Base-by-base conservation (phyloP, 2,797 vertebrate species). In the Zalophus californianus region DNA sequence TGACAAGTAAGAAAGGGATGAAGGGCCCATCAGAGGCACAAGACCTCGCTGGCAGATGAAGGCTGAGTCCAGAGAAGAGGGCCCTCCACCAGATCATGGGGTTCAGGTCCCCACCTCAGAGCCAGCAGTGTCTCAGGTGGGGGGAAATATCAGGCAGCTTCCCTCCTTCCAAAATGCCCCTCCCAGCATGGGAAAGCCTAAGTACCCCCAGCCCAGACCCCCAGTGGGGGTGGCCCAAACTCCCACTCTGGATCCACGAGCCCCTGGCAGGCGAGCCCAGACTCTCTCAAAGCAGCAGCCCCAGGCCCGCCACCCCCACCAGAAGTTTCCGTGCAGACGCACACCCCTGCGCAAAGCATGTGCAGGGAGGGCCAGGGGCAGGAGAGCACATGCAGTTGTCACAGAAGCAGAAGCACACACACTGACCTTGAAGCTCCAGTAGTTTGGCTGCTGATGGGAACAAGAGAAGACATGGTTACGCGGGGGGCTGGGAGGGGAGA, bases 351-450 rank as follows among this genome's bases (percentile, higher is more conserved):
- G 94, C 97, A 94, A 97, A 98, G 97, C 97, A 27, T 97, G 97
- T 97, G 98, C 95, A 66, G 94, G 97, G 90, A 84, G 93, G 75
- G 84, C 72, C 7, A 38, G 41, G 91, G 83, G 78, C 18, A 7
- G 77, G 85, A 84, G 14, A 96, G 97, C 87, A 97, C 99, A 99
- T 99, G 99, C 99, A 98, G 62, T 98, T 96, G 96, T 83, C 97
- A 97, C 68, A 58, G 98, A 98, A 96, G 98, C 97, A 90, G 96
- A 97, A 95, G 98, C 98, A 98, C 97, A 23, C 98, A 96, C 99
- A 99, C 99, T 99, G 99, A 99, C 99, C 99, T 99, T 99, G 99
- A 99, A 99, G 99, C 99, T 99, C 99, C 99, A 99, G 99, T 99
- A 99, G 99, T 99, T 99, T 98, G 99, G 99, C 98, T 99, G 99